A percentile compares a stretch with the other conserved stretches of the same genome.
Evolutionary conservation across 2,113 vertebrate genomes (phyloP).

Genomic region (Proteles cristata): DNA sequence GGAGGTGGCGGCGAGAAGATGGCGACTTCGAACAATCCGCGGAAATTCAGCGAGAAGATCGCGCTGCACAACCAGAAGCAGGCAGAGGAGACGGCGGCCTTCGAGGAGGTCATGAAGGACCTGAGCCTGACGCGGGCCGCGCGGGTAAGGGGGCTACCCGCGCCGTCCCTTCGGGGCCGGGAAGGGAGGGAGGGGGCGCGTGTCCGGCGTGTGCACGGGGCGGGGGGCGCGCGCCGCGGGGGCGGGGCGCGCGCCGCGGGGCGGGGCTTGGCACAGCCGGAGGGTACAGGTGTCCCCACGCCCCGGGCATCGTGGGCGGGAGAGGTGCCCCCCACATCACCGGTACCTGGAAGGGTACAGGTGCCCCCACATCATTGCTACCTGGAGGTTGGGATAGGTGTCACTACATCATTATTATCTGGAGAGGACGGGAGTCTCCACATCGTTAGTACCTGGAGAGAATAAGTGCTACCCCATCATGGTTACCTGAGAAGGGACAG

Average conservation of each 20-base stretch:
- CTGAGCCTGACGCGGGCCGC: conserved; percentile 95
- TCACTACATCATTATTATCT: background rate
- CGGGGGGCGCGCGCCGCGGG: conserved; percentile 23
- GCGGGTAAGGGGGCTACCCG: conserved; percentile 89
- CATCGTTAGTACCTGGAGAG: background rate
- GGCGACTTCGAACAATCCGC: conserved; percentile 98
- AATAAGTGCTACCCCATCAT: background rate
- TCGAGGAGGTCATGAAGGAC: conserved; percentile 98
- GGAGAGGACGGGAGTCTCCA: background rate
- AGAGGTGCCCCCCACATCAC: background rate
- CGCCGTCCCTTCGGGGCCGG: conserved; percentile 46
- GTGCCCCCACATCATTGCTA: background rate
- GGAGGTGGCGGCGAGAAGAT: conserved; percentile 90
- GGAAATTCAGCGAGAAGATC: conserved; percentile 99
- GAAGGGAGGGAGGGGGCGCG: conserved; percentile 22
- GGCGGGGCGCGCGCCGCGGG: conserved; percentile 50
- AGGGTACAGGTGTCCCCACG: background rate
- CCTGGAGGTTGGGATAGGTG: background rate
- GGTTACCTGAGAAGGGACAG: background rate
- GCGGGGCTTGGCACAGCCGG: background rate
- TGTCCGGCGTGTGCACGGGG: conserved; percentile 41
- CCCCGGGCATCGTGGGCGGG: conserved; percentile 20
- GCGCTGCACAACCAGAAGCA: conserved; percentile 97
- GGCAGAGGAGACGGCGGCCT: conserved; percentile 96
- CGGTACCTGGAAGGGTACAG: background rate